Conservation (phyloP, 2,888 invertebrate species). For the Aphidoletes aphidimyza region DNA sequence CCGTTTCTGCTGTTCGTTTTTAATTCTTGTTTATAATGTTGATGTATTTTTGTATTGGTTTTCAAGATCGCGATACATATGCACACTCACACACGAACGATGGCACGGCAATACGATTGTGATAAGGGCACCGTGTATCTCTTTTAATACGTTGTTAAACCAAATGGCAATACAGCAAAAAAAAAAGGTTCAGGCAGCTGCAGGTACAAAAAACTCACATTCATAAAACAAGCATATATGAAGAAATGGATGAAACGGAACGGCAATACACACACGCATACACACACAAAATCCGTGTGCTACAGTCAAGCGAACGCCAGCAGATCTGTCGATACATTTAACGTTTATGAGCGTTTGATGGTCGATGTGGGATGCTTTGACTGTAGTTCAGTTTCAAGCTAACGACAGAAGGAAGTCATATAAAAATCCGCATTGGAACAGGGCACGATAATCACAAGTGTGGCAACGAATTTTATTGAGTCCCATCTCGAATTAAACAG, state of each 20-base stretch:
- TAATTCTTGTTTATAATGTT: constrained; percentile 23
- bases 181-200: constrained; percentile 32
- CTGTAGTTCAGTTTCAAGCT: background rate
- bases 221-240: constrained; percentile 1
- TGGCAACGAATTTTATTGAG: constrained; percentile 14
- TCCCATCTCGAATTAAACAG: background rate
- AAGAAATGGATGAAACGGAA: constrained; percentile 24
- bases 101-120: background rate
- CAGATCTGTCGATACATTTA: background rate
- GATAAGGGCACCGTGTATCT: constrained; percentile 44
- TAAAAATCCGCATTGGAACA: constrained; percentile 18
- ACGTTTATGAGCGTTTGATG: background rate
- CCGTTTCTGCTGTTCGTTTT: background rate
- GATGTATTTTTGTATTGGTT: constrained; percentile 12
- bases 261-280: too few species aligned
- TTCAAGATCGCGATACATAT: constrained; percentile 8
- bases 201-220: constrained; percentile 27
- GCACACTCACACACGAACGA: constrained; percentile 3
- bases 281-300: too few species aligned
- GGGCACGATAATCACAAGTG: background rate
- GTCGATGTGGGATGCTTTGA: background rate
- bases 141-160: constrained; percentile 25
- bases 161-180: constrained; percentile 33
- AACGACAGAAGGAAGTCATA: constrained; percentile 28
- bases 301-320: background rate